Evolutionary conservation across 2,888 invertebrate species (phyloP).

Genomic region (Baronia brevicornis): DNA sequence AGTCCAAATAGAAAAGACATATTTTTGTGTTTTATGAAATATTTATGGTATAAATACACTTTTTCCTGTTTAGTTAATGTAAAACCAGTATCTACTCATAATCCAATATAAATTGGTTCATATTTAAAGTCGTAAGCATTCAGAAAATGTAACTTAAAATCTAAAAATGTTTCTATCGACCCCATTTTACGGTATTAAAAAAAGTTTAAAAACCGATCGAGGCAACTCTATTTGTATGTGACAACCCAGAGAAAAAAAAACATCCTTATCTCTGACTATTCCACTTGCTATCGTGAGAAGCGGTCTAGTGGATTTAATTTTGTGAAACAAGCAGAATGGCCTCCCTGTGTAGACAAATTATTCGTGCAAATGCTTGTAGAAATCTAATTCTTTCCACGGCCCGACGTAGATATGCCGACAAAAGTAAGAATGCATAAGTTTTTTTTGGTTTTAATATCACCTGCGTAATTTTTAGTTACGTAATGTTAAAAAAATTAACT

Average conservation of each 20-base stretch:
- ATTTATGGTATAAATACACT: too few species aligned
- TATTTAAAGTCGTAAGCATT: too few species aligned
- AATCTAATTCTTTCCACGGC: slow-evolving; percentile 78
- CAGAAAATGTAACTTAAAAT: too few species aligned
- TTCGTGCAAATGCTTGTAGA: slow-evolving; percentile 78
- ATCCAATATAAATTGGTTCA: too few species aligned
- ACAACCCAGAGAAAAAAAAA: slow-evolving; percentile 13
- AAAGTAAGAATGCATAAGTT: slow-evolving; percentile 73
- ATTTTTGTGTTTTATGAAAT: too few species aligned
- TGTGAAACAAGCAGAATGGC: slow-evolving; percentile 78
- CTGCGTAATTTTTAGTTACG: slow-evolving; percentile 67
- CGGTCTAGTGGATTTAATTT: slow-evolving; percentile 51
- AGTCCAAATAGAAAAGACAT: too few species aligned
- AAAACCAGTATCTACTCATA: too few species aligned
- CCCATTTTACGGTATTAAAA: too few species aligned
- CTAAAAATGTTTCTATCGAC: too few species aligned
- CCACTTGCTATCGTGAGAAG: slow-evolving; percentile 66
- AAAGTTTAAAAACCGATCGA: too few species aligned
- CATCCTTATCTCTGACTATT: slow-evolving; percentile 18
- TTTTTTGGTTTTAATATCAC: slow-evolving; percentile 28
- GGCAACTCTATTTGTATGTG: slow-evolving; percentile 5
- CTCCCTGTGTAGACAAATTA: slow-evolving; percentile 83
- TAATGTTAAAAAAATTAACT: slow-evolving; percentile 60
- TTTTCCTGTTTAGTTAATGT: too few species aligned
- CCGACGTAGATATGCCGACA: slow-evolving; percentile 76